Evolutionary conservation across 2,113 vertebrate genomes (phyloP).

Genomic region (Platichthys flesus): DNA sequence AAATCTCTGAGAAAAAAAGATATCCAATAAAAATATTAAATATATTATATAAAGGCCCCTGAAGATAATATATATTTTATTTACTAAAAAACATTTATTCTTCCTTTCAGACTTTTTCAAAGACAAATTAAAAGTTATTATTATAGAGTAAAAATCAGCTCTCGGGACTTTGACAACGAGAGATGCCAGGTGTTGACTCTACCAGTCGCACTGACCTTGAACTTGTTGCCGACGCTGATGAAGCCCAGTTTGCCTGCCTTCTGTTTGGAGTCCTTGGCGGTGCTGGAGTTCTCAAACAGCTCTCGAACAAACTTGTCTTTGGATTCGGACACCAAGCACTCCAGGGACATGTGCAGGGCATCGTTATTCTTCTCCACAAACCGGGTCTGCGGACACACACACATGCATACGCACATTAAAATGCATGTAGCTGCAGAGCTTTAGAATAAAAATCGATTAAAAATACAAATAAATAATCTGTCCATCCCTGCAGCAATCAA

Average conservation of each 20-base stretch:
- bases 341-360: slow-evolving; percentile 98
- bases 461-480: not conserved
- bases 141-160: not conserved
- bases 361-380: slow-evolving; percentile 99
- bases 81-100: no score
- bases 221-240: slow-evolving; percentile 99
- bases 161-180: not conserved
- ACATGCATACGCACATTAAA: slow-evolving; percentile 24
- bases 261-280: slow-evolving; percentile 93
- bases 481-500: no score
- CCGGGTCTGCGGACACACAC: slow-evolving; percentile 84
- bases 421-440: not conserved
- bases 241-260: slow-evolving; percentile 98
- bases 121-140: not conserved
- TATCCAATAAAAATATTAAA: no score
- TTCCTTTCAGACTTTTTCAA: no score
- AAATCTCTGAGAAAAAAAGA: not conserved
- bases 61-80: no score
- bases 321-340: slow-evolving; percentile 95
- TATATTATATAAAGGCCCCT: no score
- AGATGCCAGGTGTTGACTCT: not conserved
- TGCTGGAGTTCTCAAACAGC: slow-evolving; percentile 93
- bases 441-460: not conserved
- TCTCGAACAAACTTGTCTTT: slow-evolving; percentile 95
- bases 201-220: slow-evolving; percentile 87